Evolutionary conservation across 2,888 invertebrate genomes (phyloP).

Genomic region (Heliconius ismenius): DNA sequence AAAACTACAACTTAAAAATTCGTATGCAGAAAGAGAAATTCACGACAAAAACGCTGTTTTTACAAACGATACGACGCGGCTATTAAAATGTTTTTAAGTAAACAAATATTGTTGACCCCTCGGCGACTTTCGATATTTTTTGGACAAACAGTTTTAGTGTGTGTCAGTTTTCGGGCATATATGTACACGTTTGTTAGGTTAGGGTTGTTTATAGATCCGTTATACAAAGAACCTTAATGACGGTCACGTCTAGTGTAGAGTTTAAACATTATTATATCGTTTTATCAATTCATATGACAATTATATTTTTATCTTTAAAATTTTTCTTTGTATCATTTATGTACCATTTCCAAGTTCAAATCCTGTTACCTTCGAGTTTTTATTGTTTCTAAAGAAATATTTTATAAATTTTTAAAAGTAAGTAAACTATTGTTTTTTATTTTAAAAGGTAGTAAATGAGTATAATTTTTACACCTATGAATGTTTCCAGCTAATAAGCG

Average conservation of each 20-base stretch:
- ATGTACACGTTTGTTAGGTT: conserved; percentile 1
- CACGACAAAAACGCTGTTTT: not conserved
- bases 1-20: no score
- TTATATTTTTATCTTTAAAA: not conserved
- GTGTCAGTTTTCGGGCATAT: conserved; percentile 15
- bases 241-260: not conserved
- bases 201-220: conserved; percentile 25
- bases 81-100: not conserved
- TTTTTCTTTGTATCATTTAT: no score
- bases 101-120: not conserved
- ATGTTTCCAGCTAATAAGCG: conserved; percentile 3
- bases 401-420: not conserved
- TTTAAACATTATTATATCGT: not conserved
- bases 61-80: not conserved
- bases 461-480: conserved; percentile 8
- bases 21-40: no score
- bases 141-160: conserved; percentile 3
- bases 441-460: not conserved
- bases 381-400: no score
- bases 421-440: no score
- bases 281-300: not conserved
- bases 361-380: no score
- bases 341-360: no score
- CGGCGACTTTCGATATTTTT: conserved; percentile 9
- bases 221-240: conserved; percentile 21